These are phyloP conservation scores for Eulemur albifrons DNA, from an alignment of 2,797 vertebrate species.

Conservation along the genomic window DNA sequence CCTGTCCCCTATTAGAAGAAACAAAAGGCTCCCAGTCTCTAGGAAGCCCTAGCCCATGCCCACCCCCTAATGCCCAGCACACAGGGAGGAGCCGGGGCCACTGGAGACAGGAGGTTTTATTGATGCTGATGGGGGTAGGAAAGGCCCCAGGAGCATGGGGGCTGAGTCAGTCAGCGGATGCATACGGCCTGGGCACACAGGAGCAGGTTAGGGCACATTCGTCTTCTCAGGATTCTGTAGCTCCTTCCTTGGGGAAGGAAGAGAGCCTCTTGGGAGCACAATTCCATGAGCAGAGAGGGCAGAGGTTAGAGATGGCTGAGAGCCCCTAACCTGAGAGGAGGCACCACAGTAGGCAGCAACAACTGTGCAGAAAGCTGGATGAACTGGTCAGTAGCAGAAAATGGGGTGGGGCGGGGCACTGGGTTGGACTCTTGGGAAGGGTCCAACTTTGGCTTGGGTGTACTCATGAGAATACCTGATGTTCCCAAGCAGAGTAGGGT, in stretches of 20 bases:
- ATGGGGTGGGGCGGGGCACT: neutral
- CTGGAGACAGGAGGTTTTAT: constrained; percentile 80
- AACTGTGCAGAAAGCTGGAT: constrained; percentile 55
- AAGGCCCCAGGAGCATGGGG: constrained; percentile 62
- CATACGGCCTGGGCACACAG: constrained; percentile 62
- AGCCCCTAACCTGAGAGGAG: constrained; percentile 64
- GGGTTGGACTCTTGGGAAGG: constrained; percentile 43
- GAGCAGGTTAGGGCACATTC: constrained; percentile 66
- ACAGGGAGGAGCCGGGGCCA: constrained; percentile 74
- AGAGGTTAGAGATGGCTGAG: constrained; percentile 59
- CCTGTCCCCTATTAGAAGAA: constrained; percentile 54
- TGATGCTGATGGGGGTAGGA: constrained; percentile 75
- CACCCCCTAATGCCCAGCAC: constrained; percentile 56
- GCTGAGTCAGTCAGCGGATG: constrained; percentile 72
- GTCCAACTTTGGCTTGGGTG: constrained; percentile 50
- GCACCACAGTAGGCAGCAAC: constrained; percentile 67
- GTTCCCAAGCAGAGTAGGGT: constrained; percentile 50
- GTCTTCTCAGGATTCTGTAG: constrained; percentile 70
- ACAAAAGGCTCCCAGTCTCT: constrained; percentile 74
- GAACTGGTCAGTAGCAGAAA: constrained; percentile 66
- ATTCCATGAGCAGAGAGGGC: constrained; percentile 62
- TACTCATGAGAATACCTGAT: constrained; percentile 60
- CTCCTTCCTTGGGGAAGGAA: constrained; percentile 37
- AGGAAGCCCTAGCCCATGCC: constrained; percentile 64
- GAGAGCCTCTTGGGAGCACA: constrained; percentile 35